Base-by-base conservation (phyloP, 2,113 vertebrate genomes). In the Microcebus jonahi region DNA sequence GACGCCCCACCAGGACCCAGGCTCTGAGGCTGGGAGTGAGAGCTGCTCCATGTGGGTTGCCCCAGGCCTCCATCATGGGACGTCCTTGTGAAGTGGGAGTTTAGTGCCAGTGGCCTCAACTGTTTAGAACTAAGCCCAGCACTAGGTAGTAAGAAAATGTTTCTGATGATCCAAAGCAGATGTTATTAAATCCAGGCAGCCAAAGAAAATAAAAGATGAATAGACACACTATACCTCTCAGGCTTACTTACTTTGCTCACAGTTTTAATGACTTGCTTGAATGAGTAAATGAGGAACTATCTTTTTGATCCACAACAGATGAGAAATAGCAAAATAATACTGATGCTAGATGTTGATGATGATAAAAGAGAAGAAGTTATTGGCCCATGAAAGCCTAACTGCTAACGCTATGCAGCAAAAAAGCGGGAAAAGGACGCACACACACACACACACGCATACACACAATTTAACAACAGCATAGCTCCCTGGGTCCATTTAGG, bases 101-200 rank as follows among this genome's bases (percentile, higher is more conserved):
- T 68, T 13, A 31, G 27, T 61, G 67, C 34, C 25, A 34, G 1
- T 12, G 71, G 34, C 18, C 31, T 90, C 59, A 48, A 6, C 12
- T 68, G 6, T 57, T 80, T 82, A 57, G n/a, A 77, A 36, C n/a
- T n/a, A 65, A 34, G 73, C 31, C 21, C 48, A 34, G 50, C 1
- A 10, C 45, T 34, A 18, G 0, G 6, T 20, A 27, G n/a, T 25
- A 91, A 45, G 25, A 59, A 63, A 63, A 61, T 34, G 8, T 23
- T 88, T 45, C 88, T 53, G 59, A 59, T 63, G 25, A 83, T 48
- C 71, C 25, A 70, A 77, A 88, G 82, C 29, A 83, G 86, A 57
- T 21, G 42, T 31, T 39, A 15, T 57, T 50, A 80, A 85, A 23
- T 50, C 83, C 21, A 18, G 79, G 34, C 11, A 25, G 63, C 68